Percentiles rank a stretch among this genome's conserved stretches.
These are phyloP conservation scores for Apeltes quadracus DNA, from an alignment of 2,113 vertebrate species.

Conservation along the genomic window DNA sequence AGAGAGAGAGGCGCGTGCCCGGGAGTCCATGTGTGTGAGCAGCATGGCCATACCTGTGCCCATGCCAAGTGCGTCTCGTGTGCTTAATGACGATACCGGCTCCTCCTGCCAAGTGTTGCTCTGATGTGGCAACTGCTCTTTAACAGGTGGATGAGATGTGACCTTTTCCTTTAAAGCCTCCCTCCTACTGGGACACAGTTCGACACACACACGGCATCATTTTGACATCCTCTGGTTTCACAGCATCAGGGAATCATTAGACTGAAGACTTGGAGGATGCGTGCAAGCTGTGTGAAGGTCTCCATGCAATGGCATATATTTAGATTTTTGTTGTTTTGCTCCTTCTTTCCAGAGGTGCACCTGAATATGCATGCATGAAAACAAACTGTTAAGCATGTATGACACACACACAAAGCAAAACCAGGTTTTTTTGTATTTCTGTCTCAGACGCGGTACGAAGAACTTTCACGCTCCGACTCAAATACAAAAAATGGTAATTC, in stretches of 20 bases:
- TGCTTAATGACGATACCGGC: conserved; percentile 59
- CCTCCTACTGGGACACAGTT: conserved; percentile 61
- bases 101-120: conserved; percentile 66
- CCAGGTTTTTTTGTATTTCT: not conserved
- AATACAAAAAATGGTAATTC: not conserved
- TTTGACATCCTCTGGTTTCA: conserved; percentile 65
- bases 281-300: conserved; percentile 58
- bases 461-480: not conserved
- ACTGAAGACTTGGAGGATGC: conserved; percentile 41
- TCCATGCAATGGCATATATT: conserved; percentile 23
- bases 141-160: conserved; percentile 77
- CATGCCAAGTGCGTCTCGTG: conserved; percentile 60
- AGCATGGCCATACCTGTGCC: conserved; percentile 50
- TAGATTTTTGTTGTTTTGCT: not conserved
- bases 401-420: not conserved
- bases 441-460: not conserved
- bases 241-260: conserved; percentile 61
- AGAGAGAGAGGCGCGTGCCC: conserved; percentile 15
- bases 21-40: conserved; percentile 48
- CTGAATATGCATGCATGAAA: conserved; percentile 25
- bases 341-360: not conserved
- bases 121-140: conserved; percentile 76
- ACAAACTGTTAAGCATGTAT: not conserved
- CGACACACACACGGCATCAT: conserved; percentile 49
- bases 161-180: conserved; percentile 72